These are phyloP conservation scores for Rhagonycha fulva DNA, from an alignment of 2,888 invertebrate species.

Conservation along the genomic window DNA sequence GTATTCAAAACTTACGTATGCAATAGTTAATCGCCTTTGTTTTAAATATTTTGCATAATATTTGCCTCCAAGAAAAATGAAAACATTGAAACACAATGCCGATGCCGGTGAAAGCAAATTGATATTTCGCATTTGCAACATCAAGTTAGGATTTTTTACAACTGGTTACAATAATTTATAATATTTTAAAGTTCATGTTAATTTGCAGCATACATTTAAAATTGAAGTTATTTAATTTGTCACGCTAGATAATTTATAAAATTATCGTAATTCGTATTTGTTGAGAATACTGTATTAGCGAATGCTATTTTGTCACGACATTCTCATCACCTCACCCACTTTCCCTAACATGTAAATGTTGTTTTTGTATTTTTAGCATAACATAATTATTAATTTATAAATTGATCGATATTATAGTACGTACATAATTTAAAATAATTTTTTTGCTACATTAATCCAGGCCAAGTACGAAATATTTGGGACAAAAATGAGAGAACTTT, in stretches of 20 bases:
- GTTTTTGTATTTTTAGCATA: not conserved
- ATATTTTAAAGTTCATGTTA: not conserved
- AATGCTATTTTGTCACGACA: not conserved
- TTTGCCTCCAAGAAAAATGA: not conserved
- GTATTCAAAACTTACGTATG: not conserved
- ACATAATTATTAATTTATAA: not conserved
- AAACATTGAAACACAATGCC: not conserved
- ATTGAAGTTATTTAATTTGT: not conserved
- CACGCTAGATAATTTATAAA: not conserved
- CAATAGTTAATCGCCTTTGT: not conserved
- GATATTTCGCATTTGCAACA: not conserved
- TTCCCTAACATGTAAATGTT: not conserved
- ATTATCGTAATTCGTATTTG: not conserved
- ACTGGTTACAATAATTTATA: not conserved
- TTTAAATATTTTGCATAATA: not conserved
- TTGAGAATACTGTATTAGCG: not conserved
- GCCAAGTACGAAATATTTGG: not conserved
- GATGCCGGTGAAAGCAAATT: not conserved
- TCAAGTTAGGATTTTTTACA: not conserved
- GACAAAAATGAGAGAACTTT: not conserved
- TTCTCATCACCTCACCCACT: not conserved
- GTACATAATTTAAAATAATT: not conserved
- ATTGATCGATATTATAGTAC: not conserved
- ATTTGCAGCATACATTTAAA: not conserved
- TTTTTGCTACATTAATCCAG: not conserved